Evolutionary conservation across 2,888 invertebrate genomes (phyloP).

Genomic region (Sepiola atlantica): DNA sequence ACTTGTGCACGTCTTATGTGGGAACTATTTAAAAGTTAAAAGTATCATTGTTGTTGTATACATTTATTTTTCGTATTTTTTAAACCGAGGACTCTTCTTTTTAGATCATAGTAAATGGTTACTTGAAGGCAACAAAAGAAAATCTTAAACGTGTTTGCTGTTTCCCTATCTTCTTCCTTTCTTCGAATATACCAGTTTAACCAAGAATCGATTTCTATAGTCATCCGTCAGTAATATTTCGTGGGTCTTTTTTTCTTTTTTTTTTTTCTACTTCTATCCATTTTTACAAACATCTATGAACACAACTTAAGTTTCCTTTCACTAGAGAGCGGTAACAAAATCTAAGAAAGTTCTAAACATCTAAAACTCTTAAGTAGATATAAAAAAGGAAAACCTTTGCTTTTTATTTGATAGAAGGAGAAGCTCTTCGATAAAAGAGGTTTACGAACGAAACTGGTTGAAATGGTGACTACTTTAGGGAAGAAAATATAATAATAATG

Average conservation of each 20-base stretch:
- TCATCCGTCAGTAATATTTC: neutral
- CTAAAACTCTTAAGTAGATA: neutral
- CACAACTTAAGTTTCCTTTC: neutral
- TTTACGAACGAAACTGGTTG: neutral
- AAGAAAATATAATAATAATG: no score
- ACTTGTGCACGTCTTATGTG: neutral
- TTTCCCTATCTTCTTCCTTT: neutral
- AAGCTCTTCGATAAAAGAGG: neutral
- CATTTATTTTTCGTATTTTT: neutral
- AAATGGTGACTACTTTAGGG: constrained; percentile 20
- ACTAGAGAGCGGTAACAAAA: neutral
- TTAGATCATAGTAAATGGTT: neutral
- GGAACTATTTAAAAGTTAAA: neutral
- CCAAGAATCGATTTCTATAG: neutral
- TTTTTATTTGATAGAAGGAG: neutral
- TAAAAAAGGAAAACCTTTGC: neutral
- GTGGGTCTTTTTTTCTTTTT: no score
- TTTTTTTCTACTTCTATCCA: neutral
- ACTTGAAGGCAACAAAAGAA: neutral
- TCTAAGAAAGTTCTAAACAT: neutral
- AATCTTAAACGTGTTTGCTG: neutral
- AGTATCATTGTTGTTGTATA: neutral
- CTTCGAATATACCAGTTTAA: neutral
- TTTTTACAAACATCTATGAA: neutral
- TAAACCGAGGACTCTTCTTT: neutral